These are phyloP conservation scores for Alloscopus bannaensis DNA, from an alignment of 2,888 invertebrate species.

Conservation along the genomic window DNA sequence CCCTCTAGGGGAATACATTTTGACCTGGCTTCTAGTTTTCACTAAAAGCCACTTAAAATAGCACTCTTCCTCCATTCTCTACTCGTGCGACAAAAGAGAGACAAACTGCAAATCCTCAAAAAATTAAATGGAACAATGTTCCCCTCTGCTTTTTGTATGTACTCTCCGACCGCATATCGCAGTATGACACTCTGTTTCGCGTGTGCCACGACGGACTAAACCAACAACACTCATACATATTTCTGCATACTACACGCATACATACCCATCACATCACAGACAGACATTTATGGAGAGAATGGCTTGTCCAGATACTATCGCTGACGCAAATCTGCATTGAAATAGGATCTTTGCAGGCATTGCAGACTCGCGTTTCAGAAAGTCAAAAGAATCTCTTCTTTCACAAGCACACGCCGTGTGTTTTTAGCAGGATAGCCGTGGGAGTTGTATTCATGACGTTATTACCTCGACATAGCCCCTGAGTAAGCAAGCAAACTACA, in stretches of 20 bases:
- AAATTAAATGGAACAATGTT: constrained; percentile 20
- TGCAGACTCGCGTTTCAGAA: constrained; percentile 38
- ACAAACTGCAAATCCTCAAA: constrained; percentile 28
- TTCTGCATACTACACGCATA: constrained; percentile 6
- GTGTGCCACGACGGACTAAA: too few relatives aligned
- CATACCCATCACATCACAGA: constrained; percentile 34
- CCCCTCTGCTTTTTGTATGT: neutral
- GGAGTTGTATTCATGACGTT: constrained; percentile 40
- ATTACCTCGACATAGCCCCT: constrained; percentile 19
- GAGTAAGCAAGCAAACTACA: constrained; percentile 4
- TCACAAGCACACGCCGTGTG: constrained; percentile 40
- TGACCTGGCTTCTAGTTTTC: constrained; percentile 32
- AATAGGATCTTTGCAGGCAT: constrained; percentile 44
- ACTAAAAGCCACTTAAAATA: constrained; percentile 18
- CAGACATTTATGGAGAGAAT: constrained; percentile 44
- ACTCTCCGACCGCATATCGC: neutral
- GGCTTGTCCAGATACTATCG: constrained; percentile 52
- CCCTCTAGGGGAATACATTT: constrained; percentile 29
- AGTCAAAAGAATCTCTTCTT: constrained; percentile 37
- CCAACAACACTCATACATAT: too few relatives aligned
- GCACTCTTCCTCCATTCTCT: neutral
- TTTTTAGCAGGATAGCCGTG: constrained; percentile 25
- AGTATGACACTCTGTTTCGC: neutral
- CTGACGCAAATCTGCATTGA: constrained; percentile 49
- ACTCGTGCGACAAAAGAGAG: constrained; percentile 22